Evolutionary conservation across 2,113 vertebrate species (phyloP).

Genomic region (Castor canadensis): DNA sequence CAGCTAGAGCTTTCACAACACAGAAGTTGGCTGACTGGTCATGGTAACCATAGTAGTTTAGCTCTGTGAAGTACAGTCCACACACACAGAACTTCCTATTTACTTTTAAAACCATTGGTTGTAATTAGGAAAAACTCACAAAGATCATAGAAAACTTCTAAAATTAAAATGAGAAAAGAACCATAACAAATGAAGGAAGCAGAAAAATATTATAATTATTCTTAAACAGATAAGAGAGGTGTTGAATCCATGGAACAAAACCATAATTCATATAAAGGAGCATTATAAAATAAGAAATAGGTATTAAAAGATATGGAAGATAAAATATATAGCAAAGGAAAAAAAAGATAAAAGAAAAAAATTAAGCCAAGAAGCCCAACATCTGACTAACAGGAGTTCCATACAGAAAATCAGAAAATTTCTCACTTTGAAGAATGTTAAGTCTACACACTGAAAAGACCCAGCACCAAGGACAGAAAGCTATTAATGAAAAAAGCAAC

Average conservation of each 20-base stretch:
- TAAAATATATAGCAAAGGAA: conserved; percentile 37
- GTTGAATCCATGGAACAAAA: neutral
- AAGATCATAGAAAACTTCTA: neutral
- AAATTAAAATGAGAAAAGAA: conserved; percentile 39
- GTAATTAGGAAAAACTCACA: neutral
- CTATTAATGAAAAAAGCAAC: neutral
- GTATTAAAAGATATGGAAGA: neutral
- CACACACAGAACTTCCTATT: neutral
- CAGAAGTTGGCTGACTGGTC: neutral
- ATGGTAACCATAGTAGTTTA: neutral
- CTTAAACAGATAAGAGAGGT: neutral
- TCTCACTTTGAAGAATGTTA: neutral
- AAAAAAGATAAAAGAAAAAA: conserved; percentile 37
- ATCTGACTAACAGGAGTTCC: conserved; percentile 6
- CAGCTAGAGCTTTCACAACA: neutral
- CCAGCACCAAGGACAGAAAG: neutral
- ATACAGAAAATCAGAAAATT: neutral
- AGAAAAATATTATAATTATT: neutral
- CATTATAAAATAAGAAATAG: neutral
- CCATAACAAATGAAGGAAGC: neutral
- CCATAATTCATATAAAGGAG: neutral
- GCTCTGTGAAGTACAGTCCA: neutral
- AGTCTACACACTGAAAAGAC: neutral
- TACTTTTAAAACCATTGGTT: neutral
- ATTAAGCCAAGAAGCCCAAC: neutral